Evolutionary conservation across 2,888 invertebrate species (phyloP).

Genomic region (Synergus japonicus): DNA sequence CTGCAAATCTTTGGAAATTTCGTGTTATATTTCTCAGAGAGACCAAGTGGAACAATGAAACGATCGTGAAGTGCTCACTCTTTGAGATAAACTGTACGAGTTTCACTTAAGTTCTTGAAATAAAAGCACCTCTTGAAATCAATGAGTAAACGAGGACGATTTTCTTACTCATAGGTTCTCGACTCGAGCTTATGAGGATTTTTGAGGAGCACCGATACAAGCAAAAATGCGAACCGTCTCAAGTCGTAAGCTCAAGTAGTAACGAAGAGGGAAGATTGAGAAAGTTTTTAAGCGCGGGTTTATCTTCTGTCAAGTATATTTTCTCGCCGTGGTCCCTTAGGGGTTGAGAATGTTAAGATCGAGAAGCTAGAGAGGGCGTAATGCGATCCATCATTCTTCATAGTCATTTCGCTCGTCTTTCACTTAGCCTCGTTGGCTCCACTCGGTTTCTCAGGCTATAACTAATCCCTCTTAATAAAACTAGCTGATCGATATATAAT

Average conservation of each 20-base stretch:
- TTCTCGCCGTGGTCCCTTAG: slow-evolving; percentile 42
- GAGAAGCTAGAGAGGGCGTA: not conserved
- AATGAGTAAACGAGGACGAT: not conserved
- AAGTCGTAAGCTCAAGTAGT: not conserved
- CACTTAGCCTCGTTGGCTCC: slow-evolving; percentile 40
- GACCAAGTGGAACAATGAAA: no score
- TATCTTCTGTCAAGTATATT: slow-evolving; percentile 57
- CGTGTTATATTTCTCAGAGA: no score
- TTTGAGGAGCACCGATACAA: not conserved
- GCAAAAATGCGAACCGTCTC: not conserved
- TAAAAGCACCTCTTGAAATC: not conserved
- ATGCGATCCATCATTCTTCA: slow-evolving; percentile 50
- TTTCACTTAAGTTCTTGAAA: not conserved
- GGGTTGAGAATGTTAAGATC: not conserved
- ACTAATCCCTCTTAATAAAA: slow-evolving; percentile 16
- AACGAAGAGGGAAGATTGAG: slow-evolving; percentile 51
- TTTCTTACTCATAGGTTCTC: not conserved
- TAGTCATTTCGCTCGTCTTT: slow-evolving; percentile 49
- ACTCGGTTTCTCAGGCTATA: not conserved
- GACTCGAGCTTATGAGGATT: not conserved
- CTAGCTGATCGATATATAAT: slow-evolving; percentile 4
- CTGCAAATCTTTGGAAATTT: no score
- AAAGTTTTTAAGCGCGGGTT: slow-evolving; percentile 58
- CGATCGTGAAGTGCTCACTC: not conserved
- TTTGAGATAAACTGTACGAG: not conserved